Evolutionary conservation across 2,888 invertebrate genomes (phyloP).

Genomic region (Sepiola atlantica): DNA sequence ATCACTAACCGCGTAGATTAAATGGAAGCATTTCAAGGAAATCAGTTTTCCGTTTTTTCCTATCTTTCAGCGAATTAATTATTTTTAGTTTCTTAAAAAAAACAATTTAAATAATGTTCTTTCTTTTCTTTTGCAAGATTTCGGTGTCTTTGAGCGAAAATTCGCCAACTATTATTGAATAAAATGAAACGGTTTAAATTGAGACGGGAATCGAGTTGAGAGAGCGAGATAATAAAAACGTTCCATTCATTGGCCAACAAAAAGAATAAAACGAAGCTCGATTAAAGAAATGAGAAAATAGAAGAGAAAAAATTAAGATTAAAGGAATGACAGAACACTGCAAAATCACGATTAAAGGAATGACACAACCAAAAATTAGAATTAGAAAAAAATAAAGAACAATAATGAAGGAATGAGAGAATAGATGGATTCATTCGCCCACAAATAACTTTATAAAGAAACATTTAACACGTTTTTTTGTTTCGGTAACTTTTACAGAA

Average conservation of each 20-base stretch:
- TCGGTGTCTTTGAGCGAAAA: background rate
- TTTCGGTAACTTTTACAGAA: background rate
- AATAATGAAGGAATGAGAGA: background rate
- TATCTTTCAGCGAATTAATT: background rate
- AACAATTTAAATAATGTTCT: background rate
- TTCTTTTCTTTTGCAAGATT: background rate
- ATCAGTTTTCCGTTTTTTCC: too few species aligned
- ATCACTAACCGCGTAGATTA: too few species aligned
- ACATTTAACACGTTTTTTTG: background rate
- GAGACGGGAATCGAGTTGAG: background rate
- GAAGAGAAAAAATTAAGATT: background rate
- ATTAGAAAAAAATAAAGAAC: background rate
- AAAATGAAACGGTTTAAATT: background rate
- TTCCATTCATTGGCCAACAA: background rate
- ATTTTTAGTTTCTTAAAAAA: background rate
- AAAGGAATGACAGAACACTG: background rate
- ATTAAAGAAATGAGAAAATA: background rate
- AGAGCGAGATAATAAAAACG: background rate
- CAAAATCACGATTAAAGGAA: background rate
- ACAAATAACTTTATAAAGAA: background rate
- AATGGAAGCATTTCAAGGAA: too few species aligned
- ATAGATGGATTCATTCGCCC: background rate
- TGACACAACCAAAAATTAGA: background rate
- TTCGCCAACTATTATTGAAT: background rate
- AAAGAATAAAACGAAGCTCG: background rate